Evolutionary conservation across 35 echinoderm and acorn worm species (phyloP).

Genomic region (Patiria miniata): DNA sequence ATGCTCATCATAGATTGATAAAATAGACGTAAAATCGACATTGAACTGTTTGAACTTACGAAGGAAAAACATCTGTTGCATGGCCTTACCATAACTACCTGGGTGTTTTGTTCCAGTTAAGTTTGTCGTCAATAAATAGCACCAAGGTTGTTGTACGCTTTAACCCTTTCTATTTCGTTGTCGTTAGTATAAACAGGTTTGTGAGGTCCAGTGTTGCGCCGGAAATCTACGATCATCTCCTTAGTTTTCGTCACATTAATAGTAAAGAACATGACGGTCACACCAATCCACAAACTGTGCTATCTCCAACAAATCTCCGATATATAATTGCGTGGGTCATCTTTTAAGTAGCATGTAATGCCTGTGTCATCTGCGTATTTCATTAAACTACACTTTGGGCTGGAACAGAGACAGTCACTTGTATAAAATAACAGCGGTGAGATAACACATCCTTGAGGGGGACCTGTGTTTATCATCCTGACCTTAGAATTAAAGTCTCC

Average conservation of each 20-base stretch:
- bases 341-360: background rate
- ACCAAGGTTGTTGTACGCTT: slow-evolving; percentile 37
- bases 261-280: slow-evolving; percentile 27
- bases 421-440: too few relatives aligned
- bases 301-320: too few relatives aligned
- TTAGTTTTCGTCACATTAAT: slow-evolving; percentile 23
- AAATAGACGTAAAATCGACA: background rate
- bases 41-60: background rate
- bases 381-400: too few relatives aligned
- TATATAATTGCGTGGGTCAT: slow-evolving; percentile 20
- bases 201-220: slow-evolving; percentile 13
- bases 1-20: background rate
- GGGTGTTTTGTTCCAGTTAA: slow-evolving; percentile 42
- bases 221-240: slow-evolving; percentile 39
- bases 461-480: too few relatives aligned
- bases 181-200: slow-evolving; percentile 37
- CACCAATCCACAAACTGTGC: slow-evolving; percentile 40
- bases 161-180: slow-evolving; percentile 18
- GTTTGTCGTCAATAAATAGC: slow-evolving; percentile 34
- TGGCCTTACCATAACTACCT: background rate
- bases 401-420: too few relatives aligned
- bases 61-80: slow-evolving; percentile 15
- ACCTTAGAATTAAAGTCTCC: too few relatives aligned
- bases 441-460: too few relatives aligned
- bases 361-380: too few relatives aligned